Base-by-base conservation (phyloP, 2,113 vertebrate genomes). In the Gyps fulvus region DNA sequence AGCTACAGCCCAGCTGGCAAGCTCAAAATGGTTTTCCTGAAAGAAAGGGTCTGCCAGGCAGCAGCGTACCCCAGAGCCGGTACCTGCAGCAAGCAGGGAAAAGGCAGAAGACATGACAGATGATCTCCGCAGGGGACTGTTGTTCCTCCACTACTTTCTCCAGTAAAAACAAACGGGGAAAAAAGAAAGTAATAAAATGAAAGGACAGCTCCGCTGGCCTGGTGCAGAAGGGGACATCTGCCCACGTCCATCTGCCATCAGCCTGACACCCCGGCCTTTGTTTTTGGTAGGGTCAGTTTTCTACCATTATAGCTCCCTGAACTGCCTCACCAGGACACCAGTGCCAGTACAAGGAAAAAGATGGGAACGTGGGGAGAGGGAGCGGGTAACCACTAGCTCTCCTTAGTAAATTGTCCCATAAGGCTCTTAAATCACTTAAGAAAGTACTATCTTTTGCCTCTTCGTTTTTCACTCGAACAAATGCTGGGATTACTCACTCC, bases 161-260 rank as follows among this genome's bases (percentile, higher is more conserved):
- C 91, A 54, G 40, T 2, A 32, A 87, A 73, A 95, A 94, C 89
- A 96, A 97, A 96, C 1, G 81, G 93, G 36, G 36, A 1, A 34
- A 72, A 67, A 61, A 83, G 34, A n/a, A 73, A 76, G 54, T 0
- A 77, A 57, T 54, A 16, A 62, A 89, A 70, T 55, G 63, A 89
- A 93, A 96, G 89, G 91, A 26, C 7, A 31, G 89, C 62, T 91
- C 87, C 89, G 90, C 47, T 80, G 95, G 95, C 61, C 90, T 88
- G 93, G 90, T 7, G 15, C 83, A 92, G 72, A 63, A 88, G 80
- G 90, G 89, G 95, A 96, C 96, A 97, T 97, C 96, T 97, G 96
- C 96, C 90, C 9, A 1, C 3, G 1, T 77, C 96, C 96, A 97
- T 97, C 96, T 97, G 96, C 95, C 90, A 32, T 1, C 95, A 72